Base-by-base conservation (phyloP, 2,888 invertebrate genomes). In the Sphinx pinastri region DNA sequence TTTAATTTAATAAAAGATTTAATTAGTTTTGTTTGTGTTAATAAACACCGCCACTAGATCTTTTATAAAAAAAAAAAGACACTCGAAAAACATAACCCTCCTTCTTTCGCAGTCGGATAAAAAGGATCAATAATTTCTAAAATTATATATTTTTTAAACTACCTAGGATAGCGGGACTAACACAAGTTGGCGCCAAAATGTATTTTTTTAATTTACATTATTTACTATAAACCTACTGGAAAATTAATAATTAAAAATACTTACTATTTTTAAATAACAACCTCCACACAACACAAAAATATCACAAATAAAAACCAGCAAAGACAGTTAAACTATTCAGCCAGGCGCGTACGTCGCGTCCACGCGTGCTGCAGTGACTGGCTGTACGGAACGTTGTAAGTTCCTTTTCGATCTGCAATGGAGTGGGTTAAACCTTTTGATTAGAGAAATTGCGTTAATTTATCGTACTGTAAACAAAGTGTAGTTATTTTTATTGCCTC, bases 281-380 rank as follows among this genome's bases (percentile, higher is more conserved):
- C 54, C 49, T 59, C 16, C 54, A 54, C 52, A 69, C 19, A 54
- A 31, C 54, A 25, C 54, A 25, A 38, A 60, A 52, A 69, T 25
- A 54, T 16, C 60, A 60, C 69, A 14, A 60, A 69, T 52, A 68
- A 69, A 10, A 55, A 63, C 45, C 25, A 54, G 38, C 69, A 45
- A 45, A 11, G 69, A 52, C 19, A 45, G 45, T 59, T 14, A 52
- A 63, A 47, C 47, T 16, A 63, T 63, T n/a, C 69, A 54, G 52
- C 55, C 59, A 19, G 8, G 13, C 45, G 71, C 71, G 71, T 67
- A 54, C 54, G 54, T 51, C 31, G 59, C 69, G 67, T 47, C 47
- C 54, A 68, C 51, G 51, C 71, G 69, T 67, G 69, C 31, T 59
- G 47, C 16, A 60, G 55, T 54, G 52, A 71, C 69, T 69, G 71